phyloP scores from a whole-genome alignment of 1,140 invertebrate genomes.

The Tyrophagus putrescentiae region DNA sequence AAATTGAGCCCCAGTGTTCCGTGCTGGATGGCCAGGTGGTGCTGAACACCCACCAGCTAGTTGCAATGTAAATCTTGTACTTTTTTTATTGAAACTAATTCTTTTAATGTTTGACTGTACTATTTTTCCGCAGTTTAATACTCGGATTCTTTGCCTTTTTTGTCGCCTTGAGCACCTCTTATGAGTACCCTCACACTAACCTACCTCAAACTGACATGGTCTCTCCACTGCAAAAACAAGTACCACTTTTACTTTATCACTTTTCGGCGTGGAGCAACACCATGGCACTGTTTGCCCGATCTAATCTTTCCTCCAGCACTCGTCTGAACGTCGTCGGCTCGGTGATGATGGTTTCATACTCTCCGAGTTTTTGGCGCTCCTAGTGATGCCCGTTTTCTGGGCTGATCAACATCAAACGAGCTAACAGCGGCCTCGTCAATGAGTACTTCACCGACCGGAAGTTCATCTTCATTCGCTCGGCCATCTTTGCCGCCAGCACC shows the following conservation, averaged over 20 bases:
- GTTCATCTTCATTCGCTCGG: neutral
- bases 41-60: neutral
- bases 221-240: neutral
- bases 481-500: neutral
- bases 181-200: neutral
- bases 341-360: neutral
- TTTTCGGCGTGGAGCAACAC: neutral
- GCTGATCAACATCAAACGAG: neutral
- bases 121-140: neutral
- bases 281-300: neutral
- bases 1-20: neutral
- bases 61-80: neutral
- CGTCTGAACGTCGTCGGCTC: neutral
- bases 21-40: neutral
- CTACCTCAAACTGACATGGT: neutral
- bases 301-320: neutral
- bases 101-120: neutral
- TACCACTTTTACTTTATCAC: neutral
- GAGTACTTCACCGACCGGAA: slow-evolving; percentile 10
- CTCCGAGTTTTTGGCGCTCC: neutral
- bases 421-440: neutral
- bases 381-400: neutral
- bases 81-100: neutral
- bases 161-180: neutral
- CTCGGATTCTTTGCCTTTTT: neutral